Conservation (phyloP, 2,797 vertebrate species). For the Arnoldichthys spilopterus region DNA sequence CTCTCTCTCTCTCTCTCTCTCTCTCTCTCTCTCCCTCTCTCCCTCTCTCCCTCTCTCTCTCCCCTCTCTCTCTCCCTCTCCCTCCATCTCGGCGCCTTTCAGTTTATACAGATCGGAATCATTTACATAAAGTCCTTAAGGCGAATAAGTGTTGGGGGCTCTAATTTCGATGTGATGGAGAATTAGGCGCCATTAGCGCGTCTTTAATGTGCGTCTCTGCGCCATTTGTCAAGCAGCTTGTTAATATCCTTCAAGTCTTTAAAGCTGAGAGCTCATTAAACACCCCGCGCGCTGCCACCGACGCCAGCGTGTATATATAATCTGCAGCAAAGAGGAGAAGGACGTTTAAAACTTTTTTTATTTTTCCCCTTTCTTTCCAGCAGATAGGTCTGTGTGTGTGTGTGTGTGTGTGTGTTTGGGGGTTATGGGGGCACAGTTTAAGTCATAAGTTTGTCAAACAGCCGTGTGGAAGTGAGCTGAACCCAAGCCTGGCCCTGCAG, state of each 20-base stretch:
- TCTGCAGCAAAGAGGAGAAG: slow-evolving; percentile 81
- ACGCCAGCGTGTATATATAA: slow-evolving; percentile 89
- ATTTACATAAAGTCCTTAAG: slow-evolving; percentile 99
- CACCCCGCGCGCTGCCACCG: slow-evolving; percentile 90
- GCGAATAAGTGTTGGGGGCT: slow-evolving; percentile 99
- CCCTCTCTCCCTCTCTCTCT: slow-evolving; percentile 70
- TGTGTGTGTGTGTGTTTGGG: too few species aligned
- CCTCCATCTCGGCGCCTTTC: slow-evolving; percentile 75
- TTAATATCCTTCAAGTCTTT: slow-evolving; percentile 99
- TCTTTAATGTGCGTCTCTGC: slow-evolving; percentile 99
- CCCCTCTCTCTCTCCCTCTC: slow-evolving; percentile 56
- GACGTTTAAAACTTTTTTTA: slow-evolving; percentile 60
- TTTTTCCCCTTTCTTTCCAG: too few species aligned
- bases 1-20: slow-evolving; percentile 70
- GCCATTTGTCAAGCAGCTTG: slow-evolving; percentile 99
- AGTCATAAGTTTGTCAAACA: not conserved
- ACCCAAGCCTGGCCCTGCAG: not conserved
- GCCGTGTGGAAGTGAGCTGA: not conserved
- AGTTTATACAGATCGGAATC: slow-evolving; percentile 98
- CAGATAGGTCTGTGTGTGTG: not conserved
- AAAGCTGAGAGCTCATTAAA: slow-evolving; percentile 99
- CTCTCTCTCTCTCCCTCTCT: slow-evolving; percentile 56
- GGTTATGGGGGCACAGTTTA: not conserved
- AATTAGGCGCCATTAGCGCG: slow-evolving; percentile 99
- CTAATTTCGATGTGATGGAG: slow-evolving; percentile 99